Evolutionary conservation across 2,113 vertebrate species (phyloP).

Genomic region (Setophaga coronata): DNA sequence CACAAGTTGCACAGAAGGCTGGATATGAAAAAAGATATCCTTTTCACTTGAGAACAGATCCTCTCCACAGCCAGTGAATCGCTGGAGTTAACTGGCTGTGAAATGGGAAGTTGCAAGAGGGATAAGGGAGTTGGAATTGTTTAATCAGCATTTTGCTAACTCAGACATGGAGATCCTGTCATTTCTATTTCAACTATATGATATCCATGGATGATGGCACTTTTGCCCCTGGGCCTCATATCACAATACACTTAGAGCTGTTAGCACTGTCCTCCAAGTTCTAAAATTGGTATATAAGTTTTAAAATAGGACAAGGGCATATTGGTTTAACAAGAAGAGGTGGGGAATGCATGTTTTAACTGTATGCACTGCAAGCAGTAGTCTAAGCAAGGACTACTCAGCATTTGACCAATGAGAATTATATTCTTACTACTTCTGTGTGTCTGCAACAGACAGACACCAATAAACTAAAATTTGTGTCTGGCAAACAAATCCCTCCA

Average conservation of each 20-base stretch:
- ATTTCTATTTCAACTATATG: background rate
- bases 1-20: background rate
- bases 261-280: background rate
- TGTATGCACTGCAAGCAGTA: background rate
- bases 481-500: background rate
- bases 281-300: background rate
- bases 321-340: background rate
- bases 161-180: background rate
- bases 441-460: background rate
- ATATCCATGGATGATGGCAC: background rate
- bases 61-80: background rate
- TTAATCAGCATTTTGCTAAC: conserved; percentile 11
- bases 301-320: background rate
- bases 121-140: background rate
- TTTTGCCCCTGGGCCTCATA: background rate
- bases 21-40: background rate
- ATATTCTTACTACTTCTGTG: background rate
- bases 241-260: background rate
- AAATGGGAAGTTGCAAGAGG: conserved; percentile 26
- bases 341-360: background rate
- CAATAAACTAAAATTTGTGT: background rate
- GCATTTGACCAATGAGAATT: background rate
- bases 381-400: background rate
- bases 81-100: conserved; percentile 24
- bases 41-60: background rate